A percentile compares a stretch with the other conserved stretches of the same genome.
Conservation (phyloP, 2,797 vertebrate species). For the Sandelia bainsii region DNA sequence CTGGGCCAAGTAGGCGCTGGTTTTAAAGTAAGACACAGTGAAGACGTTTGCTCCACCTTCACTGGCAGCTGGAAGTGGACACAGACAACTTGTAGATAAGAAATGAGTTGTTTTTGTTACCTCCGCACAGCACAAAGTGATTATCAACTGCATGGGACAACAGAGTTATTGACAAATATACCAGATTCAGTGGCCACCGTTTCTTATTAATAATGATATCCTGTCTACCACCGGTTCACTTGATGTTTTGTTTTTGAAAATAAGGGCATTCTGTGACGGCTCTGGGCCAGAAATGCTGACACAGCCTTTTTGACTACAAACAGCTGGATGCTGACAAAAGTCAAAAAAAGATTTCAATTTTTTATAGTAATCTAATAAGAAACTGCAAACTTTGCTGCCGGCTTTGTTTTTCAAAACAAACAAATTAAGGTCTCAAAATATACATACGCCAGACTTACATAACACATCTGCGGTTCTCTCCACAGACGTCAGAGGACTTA, state of each 20-base stretch:
- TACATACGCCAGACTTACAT: not conserved
- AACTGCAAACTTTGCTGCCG: not conserved
- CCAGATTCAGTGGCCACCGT: not conserved
- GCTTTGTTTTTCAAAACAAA: slow-evolving; percentile 20
- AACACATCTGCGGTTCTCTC: slow-evolving; percentile 34
- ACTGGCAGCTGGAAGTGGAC: slow-evolving; percentile 90
- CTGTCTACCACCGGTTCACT: slow-evolving; percentile 1
- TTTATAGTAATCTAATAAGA: not conserved
- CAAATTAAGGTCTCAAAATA: not conserved
- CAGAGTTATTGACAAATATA: not conserved
- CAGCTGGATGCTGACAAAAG: not conserved
- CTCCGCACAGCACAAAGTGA: slow-evolving; percentile 3
- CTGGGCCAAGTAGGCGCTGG: slow-evolving; percentile 97
- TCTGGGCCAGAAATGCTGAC: not conserved
- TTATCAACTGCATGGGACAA: not conserved
- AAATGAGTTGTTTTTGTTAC: not conserved
- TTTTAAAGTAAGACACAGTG: slow-evolving; percentile 99
- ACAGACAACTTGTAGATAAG: slow-evolving; percentile 38
- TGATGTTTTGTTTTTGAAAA: not conserved
- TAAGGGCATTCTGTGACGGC: not conserved
- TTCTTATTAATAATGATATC: slow-evolving; percentile 4
- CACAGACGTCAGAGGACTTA: slow-evolving; percentile 33
- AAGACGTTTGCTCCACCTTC: slow-evolving; percentile 99
- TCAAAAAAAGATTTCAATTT: not conserved
- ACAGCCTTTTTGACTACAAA: not conserved